Evolutionary conservation across 2,888 invertebrate species (phyloP).

Genomic region (Cetonia aurata): DNA sequence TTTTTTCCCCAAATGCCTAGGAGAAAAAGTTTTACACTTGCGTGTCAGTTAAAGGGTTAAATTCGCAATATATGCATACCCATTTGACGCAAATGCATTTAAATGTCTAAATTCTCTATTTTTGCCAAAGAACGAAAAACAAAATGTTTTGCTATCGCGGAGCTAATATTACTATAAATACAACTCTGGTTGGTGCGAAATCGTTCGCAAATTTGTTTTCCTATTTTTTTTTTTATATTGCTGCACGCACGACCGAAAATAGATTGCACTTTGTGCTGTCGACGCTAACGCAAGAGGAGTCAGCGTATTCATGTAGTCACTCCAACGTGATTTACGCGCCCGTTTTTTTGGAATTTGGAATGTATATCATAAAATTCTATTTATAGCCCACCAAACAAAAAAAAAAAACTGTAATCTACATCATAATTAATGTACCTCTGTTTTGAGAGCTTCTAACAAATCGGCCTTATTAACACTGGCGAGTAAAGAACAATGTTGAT

Average conservation of each 20-base stretch:
- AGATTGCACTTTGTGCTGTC: slow-evolving; percentile 6
- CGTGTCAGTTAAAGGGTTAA: no score
- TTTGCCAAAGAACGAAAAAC: neutral
- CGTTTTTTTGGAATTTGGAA: neutral
- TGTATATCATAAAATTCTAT: slow-evolving; percentile 3
- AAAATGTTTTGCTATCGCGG: neutral
- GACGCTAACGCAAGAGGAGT: no score
- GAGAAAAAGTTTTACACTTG: no score
- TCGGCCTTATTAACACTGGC: slow-evolving; percentile 86
- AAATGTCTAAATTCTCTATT: neutral
- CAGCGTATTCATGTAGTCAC: no score
- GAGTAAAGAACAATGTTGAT: slow-evolving; percentile 97
- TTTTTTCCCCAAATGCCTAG: no score
- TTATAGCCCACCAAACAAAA: neutral
- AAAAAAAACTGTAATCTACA: slow-evolving; percentile 3
- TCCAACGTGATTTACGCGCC: no score
- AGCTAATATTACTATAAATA: no score
- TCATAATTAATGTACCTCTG: slow-evolving; percentile 73
- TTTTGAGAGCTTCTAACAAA: slow-evolving; percentile 79
- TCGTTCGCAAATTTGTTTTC: no score
- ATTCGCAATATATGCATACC: no score
- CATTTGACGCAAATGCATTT: slow-evolving; percentile 1
- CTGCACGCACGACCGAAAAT: neutral
- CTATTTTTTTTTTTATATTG: no score
- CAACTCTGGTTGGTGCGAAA: no score